Evolutionary conservation across 2,797 vertebrate species (phyloP).

Genomic region (Cynopterus sphinx): DNA sequence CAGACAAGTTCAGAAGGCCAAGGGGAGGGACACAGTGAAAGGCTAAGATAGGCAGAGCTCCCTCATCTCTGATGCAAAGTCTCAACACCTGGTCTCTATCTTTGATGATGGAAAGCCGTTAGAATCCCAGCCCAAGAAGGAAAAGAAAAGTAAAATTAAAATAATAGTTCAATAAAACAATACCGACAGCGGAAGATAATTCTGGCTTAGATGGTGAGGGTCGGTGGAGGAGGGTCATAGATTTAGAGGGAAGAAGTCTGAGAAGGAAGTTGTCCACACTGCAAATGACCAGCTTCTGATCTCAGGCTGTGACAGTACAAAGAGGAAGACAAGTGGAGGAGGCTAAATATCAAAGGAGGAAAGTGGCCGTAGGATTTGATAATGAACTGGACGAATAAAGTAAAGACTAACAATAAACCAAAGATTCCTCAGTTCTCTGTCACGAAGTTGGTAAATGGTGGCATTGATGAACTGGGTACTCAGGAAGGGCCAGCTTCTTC

Average conservation of each 20-base stretch:
- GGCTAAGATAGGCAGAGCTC: background rate
- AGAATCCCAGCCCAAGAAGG: background rate
- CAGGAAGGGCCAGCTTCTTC: background rate
- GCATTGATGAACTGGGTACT: rapidly evolving
- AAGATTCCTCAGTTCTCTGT: background rate
- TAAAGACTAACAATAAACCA: background rate
- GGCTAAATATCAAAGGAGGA: background rate
- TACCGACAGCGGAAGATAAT: background rate
- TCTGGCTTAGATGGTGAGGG: background rate
- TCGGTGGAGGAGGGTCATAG: background rate
- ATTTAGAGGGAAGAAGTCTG: background rate
- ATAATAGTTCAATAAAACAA: background rate
- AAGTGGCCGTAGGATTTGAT: background rate
- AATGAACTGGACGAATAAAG: background rate
- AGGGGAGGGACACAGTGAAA: no score
- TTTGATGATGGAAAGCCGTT: background rate
- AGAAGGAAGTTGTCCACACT: background rate
- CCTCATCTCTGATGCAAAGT: background rate
- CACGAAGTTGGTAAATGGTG: background rate
- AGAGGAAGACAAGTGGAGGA: background rate
- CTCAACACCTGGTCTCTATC: background rate
- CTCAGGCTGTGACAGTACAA: background rate
- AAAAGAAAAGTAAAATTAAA: background rate
- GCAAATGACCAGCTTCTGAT: background rate
- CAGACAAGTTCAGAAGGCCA: background rate